Base-by-base conservation (phyloP, 2,888 invertebrate genomes). In the Adela reaumurella region DNA sequence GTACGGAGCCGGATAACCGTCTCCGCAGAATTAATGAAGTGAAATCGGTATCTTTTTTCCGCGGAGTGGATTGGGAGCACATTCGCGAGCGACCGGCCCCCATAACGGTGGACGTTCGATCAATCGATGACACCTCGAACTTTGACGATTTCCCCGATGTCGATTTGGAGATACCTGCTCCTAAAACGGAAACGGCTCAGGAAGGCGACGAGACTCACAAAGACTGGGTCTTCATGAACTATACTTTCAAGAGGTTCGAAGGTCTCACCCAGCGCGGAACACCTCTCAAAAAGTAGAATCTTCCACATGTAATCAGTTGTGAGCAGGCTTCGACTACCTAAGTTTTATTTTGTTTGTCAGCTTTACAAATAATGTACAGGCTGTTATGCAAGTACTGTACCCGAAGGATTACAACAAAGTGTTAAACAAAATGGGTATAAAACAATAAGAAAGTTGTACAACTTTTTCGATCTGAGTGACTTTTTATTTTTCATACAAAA, bases 61-160 rank as follows among this genome's bases (percentile, higher is more conserved):
- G 91, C 58, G 95, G 92, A 58, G 96, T 98, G 49, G 99, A 99
- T 74, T 99, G 99, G 99, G 95, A 93, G 62, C 97, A 99, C 77
- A 98, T 99, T 63, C 85, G 98, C 54, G 98, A 99, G 70, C 85
- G 98, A 50, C 99, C 99, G 47, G 96, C 99, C 53, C 98, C 98
- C 60, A 97, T 98, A 73, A 90, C 94, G 46, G 96, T 99, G 19
- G 95, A 97, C 68, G 97, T 99, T 51, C 92, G 93, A 68, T 97
- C 97, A 57, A 99, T 99, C 61, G 99, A 99, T 70, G 99, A 99
- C 74, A 99, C 99, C 43, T 97, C 97, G 57, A 99, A 99, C 81
- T 99, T 99, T 72, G 99, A 99, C 78, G 99, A 99, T 63, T 99
- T 99, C 83, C 98, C 98, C 5, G 98, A 99, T 77, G 97, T 97